Base-by-base conservation (phyloP, 2,888 invertebrate species). In the Cryptocephalus primarius region DNA sequence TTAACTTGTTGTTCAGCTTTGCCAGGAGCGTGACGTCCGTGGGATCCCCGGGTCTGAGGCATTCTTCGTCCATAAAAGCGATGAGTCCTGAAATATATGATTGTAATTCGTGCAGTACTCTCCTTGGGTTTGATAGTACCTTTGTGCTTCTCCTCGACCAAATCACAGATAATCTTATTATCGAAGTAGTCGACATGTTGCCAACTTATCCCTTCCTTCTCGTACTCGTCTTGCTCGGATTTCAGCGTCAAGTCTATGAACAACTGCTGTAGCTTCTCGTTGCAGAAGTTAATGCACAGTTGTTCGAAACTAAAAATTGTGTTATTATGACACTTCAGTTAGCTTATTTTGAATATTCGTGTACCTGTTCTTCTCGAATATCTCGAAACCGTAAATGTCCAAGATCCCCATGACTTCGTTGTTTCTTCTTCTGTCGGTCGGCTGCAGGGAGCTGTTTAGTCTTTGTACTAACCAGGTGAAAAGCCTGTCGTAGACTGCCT, bases 261-360 rank as follows among this genome's bases (percentile, higher is more conserved):
- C 50, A 94, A 72, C 70, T 94, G 93, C 67, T 94, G 93, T 50
- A 94, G 76, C 69, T 94, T 94, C 72, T 94, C 93, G 67, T 94
- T 94, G 69, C 93, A 94, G 73, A 88, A 93, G 72, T 94, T 94
- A 52, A 94, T 94, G 73, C 93, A 93, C 67, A 94, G 88, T 70
- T 94, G 93, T 68, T 88, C 87, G 67, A 88, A 88, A 62, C 86
- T 86, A 62, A 48, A 67, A 63, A 48, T 45, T 34, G 2, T 31
- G 12, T 22, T 22, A 22, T 22, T 22, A 22, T 6, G 6, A 36
- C 38, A 4, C 2, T 31, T n/a, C 32, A 45, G 38, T 42, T 43
- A 38, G 32, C n/a, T 9, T 31, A 39, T 33, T 12, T n/a, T 40
- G 12, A 41, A 48, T 42, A 39, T 44, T 12, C 33, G 33, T 64